Conservation (phyloP, 2,888 invertebrate genomes). For the Caenorhabditis zanzibari region DNA sequence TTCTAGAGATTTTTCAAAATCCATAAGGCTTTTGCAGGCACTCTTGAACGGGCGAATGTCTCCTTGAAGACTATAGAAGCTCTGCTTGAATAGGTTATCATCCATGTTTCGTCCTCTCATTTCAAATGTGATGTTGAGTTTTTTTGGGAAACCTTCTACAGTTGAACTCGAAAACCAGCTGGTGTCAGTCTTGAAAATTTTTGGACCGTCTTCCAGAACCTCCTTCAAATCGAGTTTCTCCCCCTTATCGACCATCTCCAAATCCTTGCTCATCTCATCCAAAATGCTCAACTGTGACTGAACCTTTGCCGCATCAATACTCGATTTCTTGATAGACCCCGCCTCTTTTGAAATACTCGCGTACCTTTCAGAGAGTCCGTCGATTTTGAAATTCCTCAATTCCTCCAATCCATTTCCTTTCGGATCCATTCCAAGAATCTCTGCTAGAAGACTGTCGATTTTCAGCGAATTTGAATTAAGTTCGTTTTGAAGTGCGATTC, state of each 20-base stretch:
- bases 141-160: too few species aligned
- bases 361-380: neutral
- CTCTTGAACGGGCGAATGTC: too few species aligned
- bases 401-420: neutral
- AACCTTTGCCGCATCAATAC: neutral
- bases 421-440: neutral
- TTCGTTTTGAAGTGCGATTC: constrained; percentile 7
- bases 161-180: too few species aligned
- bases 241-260: neutral
- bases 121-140: too few species aligned
- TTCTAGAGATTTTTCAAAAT: too few species aligned
- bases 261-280: neutral
- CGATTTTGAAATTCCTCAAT: neutral
- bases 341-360: neutral
- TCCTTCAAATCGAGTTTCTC: neutral
- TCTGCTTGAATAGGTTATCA: too few species aligned
- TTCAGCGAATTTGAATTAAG: neutral
- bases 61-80: too few species aligned
- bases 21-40: too few species aligned
- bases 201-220: too few species aligned
- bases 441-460: neutral
- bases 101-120: too few species aligned
- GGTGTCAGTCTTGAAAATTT: too few species aligned
- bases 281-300: neutral
- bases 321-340: neutral